These are phyloP conservation scores for Cylindroiulus punctatus DNA, from an alignment of 2,888 invertebrate species.

Conservation along the genomic window DNA sequence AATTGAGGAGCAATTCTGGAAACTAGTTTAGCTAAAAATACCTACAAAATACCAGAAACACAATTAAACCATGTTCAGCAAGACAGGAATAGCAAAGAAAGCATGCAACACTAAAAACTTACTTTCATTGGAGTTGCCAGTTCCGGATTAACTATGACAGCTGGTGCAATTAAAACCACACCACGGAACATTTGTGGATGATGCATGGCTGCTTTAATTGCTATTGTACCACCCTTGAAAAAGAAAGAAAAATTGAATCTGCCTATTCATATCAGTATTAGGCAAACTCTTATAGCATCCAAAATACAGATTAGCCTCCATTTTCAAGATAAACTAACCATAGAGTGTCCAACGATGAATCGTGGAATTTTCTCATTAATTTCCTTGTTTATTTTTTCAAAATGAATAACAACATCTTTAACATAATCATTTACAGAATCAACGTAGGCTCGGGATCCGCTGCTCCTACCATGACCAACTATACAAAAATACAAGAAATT, in stretches of 20 bases:
- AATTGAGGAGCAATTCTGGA: conserved; percentile 63
- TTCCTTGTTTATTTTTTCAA: conserved; percentile 63
- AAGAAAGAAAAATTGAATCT: no score
- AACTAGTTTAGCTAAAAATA: conserved; percentile 62
- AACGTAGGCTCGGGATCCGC: conserved; percentile 65
- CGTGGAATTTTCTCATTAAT: conserved; percentile 61
- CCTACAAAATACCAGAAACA: conserved; percentile 59
- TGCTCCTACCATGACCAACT: conserved; percentile 68
- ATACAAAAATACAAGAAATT: conserved; percentile 12
- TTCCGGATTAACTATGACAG: conserved; percentile 62
- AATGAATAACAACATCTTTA: conserved; percentile 65
- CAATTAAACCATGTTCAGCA: not conserved
- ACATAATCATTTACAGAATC: conserved; percentile 64
- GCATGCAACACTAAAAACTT: not conserved
- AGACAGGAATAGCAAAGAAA: not conserved
- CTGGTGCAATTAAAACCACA: conserved; percentile 65
- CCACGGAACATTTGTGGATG: conserved; percentile 65
- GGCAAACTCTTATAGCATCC: no score
- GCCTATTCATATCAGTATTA: conserved; percentile 53
- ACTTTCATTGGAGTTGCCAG: conserved; percentile 60
- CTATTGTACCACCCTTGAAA: conserved; percentile 66
- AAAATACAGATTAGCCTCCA: no score
- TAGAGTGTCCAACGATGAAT: conserved; percentile 68
- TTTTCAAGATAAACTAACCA: conserved; percentile 64
- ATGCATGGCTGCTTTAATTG: conserved; percentile 63